A percentile compares a stretch with the other conserved stretches of the same genome.
phyloP scores from a whole-genome alignment of 2,797 vertebrate genomes.

The Arctocebus calabarensis region DNA sequence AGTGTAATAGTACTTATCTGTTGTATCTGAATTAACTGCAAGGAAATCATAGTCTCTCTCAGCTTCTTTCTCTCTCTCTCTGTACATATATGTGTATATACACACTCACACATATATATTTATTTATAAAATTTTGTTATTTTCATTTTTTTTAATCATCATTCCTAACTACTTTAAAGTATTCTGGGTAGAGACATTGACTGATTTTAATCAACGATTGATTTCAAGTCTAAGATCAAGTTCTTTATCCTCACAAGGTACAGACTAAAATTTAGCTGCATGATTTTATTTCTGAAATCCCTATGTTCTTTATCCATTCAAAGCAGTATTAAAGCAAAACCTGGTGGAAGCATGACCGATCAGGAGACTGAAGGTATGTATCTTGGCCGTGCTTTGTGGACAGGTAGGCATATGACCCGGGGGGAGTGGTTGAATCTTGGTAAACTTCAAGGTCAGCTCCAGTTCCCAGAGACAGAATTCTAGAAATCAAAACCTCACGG shows the following conservation, averaged over 20 bases:
- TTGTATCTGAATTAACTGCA: background rate
- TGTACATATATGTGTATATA: background rate
- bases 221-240: background rate
- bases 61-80: background rate
- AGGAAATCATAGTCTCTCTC: background rate
- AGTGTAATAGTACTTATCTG: background rate
- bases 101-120: background rate
- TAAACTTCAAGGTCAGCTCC: conserved; percentile 28
- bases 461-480: background rate
- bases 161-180: background rate
- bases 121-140: background rate
- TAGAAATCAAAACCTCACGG: background rate
- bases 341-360: background rate
- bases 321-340: background rate
- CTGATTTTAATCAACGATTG: background rate
- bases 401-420: background rate
- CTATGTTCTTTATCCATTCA: conserved; percentile 28
- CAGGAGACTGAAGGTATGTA: background rate
- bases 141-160: conserved; percentile 49
- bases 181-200: conserved; percentile 22
- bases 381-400: background rate
- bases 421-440: background rate
- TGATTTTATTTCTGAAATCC: conserved; percentile 51
- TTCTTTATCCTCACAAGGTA: background rate
- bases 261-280: background rate